phyloP scores from a whole-genome alignment of 1,140 invertebrate genomes.

The Aradophagus sp. region DNA sequence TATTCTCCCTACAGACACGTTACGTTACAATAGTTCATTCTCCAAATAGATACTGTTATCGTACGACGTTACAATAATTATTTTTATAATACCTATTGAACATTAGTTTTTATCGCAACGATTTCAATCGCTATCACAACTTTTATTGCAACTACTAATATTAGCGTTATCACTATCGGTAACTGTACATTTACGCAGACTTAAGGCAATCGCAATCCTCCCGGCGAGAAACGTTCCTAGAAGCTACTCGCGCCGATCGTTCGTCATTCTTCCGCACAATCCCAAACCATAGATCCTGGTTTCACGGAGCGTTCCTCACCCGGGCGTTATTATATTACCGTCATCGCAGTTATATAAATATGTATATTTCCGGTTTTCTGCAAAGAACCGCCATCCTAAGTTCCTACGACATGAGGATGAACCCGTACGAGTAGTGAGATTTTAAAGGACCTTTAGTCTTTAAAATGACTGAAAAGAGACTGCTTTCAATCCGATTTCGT shows the following conservation, averaged over 20 bases:
- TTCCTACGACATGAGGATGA: constrained; percentile 70
- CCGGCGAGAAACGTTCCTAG: constrained; percentile 6
- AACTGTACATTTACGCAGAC: constrained; percentile 36
- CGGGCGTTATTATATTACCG: constrained; percentile 24
- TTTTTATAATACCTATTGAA: constrained; percentile 41
- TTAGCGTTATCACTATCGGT: constrained; percentile 46
- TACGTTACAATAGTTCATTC: constrained; percentile 51
- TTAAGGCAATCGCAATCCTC: constrained; percentile 17
- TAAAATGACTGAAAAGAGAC: not conserved
- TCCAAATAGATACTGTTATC: constrained; percentile 55
- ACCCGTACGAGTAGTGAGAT: constrained; percentile 59
- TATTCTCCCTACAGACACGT: constrained; percentile 26
- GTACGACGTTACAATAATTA: constrained; percentile 46
- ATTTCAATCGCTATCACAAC: constrained; percentile 30
- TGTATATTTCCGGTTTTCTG: constrained; percentile 60
- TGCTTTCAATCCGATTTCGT: not conserved
- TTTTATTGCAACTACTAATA: constrained; percentile 42
- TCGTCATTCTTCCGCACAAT: too few species aligned
- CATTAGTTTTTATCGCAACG: constrained; percentile 40
- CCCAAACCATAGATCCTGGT: too few species aligned
- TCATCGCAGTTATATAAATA: constrained; percentile 51
- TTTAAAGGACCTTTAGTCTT: constrained; percentile 16
- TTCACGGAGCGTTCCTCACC: constrained; percentile 9
- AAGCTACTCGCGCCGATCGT: too few species aligned
- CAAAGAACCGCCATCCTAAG: constrained; percentile 68